Conservation (phyloP, 2,113 vertebrate genomes). For the Ailurus styani region DNA sequence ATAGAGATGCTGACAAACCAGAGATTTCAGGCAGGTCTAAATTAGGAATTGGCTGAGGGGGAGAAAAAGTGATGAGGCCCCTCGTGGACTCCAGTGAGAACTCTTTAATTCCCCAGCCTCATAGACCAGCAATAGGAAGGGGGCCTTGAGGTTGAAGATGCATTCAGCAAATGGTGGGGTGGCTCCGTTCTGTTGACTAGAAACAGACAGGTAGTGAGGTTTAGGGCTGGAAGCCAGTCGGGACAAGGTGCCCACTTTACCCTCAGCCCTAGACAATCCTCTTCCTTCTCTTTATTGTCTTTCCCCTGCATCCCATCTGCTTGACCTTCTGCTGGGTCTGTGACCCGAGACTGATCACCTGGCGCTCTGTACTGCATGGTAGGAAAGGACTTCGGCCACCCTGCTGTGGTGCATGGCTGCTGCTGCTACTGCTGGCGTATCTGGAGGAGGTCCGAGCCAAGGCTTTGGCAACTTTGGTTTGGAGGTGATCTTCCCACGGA, state of each 20-base stretch:
- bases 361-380: rapidly evolving
- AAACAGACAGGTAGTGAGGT: not conserved
- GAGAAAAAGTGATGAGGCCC: too few species aligned
- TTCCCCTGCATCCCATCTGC: not conserved
- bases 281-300: not conserved
- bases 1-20: slow-evolving; percentile 3
- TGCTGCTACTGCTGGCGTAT: not conserved
- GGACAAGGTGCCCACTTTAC: not conserved
- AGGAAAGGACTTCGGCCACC: not conserved
- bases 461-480: not conserved
- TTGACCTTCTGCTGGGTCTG: not conserved
- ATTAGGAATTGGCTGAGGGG: not conserved
- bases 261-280: not conserved
- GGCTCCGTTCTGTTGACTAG: not conserved
- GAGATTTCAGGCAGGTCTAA: not conserved
- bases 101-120: not conserved
- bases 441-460: not conserved
- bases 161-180: not conserved
- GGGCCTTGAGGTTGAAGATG: not conserved
- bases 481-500: not conserved
- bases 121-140: not conserved
- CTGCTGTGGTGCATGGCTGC: not conserved
- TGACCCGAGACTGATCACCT: not conserved
- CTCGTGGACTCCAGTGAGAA: not conserved
- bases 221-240: not conserved